Evolutionary conservation across 2,888 invertebrate genomes (phyloP).

Genomic region (Mechanitis messenoides): DNA sequence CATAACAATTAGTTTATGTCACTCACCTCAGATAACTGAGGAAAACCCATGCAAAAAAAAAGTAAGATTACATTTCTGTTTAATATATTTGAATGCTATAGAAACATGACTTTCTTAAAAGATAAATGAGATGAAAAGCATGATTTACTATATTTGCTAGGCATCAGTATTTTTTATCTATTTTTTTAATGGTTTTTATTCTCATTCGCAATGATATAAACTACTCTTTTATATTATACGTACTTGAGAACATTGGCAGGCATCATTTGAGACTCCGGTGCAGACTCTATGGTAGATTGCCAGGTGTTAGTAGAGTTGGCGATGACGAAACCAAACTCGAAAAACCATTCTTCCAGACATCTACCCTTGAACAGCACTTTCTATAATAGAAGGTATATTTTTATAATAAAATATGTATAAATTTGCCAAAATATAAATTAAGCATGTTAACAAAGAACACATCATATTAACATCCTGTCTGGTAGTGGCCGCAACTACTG

Average conservation of each 20-base stretch:
- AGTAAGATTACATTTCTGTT: too few species aligned
- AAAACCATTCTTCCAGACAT: conserved; percentile 98
- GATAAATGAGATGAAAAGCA: too few species aligned
- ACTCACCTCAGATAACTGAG: too few species aligned
- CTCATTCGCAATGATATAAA: background rate
- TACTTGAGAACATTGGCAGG: conserved; percentile 98
- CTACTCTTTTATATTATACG: conserved; percentile 31
- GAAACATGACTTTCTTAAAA: too few species aligned
- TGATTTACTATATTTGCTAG: too few species aligned
- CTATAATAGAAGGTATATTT: conserved; percentile 61
- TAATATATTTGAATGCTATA: too few species aligned
- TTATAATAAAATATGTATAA: background rate
- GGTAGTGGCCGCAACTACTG: too few species aligned
- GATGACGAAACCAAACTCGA: conserved; percentile 99
- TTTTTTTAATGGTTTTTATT: background rate
- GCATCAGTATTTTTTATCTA: too few species aligned
- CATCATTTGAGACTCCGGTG: conserved; percentile 99
- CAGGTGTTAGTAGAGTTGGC: conserved; percentile 99
- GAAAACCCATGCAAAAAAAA: too few species aligned
- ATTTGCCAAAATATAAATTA: background rate
- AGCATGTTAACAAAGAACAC: too few species aligned
- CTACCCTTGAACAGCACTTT: conserved; percentile 89
- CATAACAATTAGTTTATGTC: too few species aligned
- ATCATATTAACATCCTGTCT: too few species aligned
- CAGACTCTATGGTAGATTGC: conserved; percentile 99